These are phyloP conservation scores for Hemiscyllium ocellatum DNA, from an alignment of 2,113 vertebrate species.

Conservation along the genomic window DNA sequence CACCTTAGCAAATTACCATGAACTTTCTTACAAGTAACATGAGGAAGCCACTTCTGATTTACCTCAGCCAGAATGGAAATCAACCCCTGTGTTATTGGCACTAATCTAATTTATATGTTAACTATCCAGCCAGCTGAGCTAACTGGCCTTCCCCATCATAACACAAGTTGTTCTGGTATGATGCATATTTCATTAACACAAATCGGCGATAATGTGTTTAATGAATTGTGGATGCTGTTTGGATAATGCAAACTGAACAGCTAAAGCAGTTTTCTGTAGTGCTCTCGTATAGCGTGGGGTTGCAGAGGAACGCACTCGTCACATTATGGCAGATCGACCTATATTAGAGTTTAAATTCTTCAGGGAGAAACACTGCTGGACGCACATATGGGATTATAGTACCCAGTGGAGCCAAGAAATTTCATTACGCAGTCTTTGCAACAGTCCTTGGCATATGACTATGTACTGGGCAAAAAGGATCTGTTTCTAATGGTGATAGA, in stretches of 20 bases:
- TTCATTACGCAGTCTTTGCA: not conserved
- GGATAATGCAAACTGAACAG: no score
- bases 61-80: not conserved
- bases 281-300: no score
- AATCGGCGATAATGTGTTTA: no score
- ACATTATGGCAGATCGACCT: no score
- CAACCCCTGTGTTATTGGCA: not conserved
- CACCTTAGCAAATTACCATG: not conserved
- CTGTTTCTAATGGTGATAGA: not conserved
- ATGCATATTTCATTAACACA: no score
- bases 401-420: not conserved
- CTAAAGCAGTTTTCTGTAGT: no score
- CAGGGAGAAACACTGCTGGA: not conserved
- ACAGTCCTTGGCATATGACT: not conserved
- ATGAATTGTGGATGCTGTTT: no score
- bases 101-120: not conserved
- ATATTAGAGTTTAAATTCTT: not conserved
- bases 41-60: not conserved
- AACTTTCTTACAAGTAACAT: not conserved
- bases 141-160: not conserved
- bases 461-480: not conserved
- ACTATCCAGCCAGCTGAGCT: not conserved
- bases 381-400: not conserved
- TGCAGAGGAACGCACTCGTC: no score
- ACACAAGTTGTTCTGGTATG: no score